These are phyloP conservation scores for Condylostylus longicornis DNA, from an alignment of 1,140 invertebrate genomes.

Conservation along the genomic window DNA sequence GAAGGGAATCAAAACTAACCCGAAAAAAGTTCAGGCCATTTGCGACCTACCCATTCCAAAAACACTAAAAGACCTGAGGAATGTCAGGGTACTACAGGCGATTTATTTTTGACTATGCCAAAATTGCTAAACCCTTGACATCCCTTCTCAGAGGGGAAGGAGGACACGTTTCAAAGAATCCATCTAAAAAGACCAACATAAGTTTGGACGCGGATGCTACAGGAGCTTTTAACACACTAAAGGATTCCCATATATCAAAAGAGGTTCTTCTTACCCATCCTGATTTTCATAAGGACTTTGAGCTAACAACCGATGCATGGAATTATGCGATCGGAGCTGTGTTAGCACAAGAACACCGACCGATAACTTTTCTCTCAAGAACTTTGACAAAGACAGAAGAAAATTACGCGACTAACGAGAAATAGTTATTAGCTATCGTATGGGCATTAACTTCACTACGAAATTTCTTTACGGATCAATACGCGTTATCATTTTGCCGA, in stretches of 20 bases:
- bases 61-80: constrained; percentile 13
- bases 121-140: constrained; percentile 13
- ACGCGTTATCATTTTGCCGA: constrained; percentile 17
- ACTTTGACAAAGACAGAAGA: constrained; percentile 18
- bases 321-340: constrained; percentile 21
- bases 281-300: constrained; percentile 23
- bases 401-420: constrained; percentile 22
- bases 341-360: constrained; percentile 18
- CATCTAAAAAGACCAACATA: constrained; percentile 14
- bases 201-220: constrained; percentile 13
- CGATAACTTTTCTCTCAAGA: constrained; percentile 18
- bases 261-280: constrained; percentile 26
- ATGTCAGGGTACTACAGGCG: constrained; percentile 18
- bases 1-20: constrained; percentile 14
- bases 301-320: constrained; percentile 22
- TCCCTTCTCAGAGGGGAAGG: constrained; percentile 6
- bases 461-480: constrained; percentile 16
- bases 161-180: constrained; percentile 6
- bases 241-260: constrained; percentile 12
- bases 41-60: constrained; percentile 15
- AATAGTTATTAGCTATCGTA: constrained; percentile 27
- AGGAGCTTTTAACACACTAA: constrained; percentile 16
- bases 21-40: constrained; percentile 12
- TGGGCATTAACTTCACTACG: constrained; percentile 29
- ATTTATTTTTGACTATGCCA: constrained; percentile 15